Evolutionary conservation across 2,888 invertebrate species (phyloP).

Genomic region (Uropetala carovei): DNA sequence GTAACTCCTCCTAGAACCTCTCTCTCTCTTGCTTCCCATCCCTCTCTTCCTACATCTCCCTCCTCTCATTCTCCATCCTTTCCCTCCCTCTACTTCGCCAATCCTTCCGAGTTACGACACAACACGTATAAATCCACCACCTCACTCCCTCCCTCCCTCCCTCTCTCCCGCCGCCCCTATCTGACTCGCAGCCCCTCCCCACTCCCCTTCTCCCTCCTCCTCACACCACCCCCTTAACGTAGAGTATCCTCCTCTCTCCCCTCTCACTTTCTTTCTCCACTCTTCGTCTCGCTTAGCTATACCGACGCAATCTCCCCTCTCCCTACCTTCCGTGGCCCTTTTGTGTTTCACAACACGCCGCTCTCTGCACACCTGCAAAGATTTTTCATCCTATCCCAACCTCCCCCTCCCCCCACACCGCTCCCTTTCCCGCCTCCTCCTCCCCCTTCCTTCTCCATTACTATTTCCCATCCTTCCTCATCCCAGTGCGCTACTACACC

Average conservation of each 20-base stretch:
- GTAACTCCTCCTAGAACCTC: too few species aligned
- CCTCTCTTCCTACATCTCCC: neutral
- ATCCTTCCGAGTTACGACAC: slow-evolving; percentile 41
- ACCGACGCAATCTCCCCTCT: neutral
- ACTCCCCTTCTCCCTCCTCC: neutral
- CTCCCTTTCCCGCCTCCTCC: neutral
- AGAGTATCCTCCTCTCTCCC: too few species aligned
- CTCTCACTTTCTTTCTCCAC: too few species aligned
- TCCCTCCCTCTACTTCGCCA: slow-evolving; percentile 4
- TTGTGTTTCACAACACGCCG: slow-evolving; percentile 36
- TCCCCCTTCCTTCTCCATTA: too few species aligned
- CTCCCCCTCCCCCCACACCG: neutral
- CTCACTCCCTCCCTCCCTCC: neutral
- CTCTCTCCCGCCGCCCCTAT: neutral
- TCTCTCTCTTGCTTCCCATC: too few species aligned
- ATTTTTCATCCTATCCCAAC: slow-evolving; percentile 12
- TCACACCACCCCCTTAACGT: neutral
- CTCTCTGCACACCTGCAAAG: slow-evolving; percentile 50
- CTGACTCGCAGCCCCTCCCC: neutral
- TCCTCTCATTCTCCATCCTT: slow-evolving; percentile 17
- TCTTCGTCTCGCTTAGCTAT: too few species aligned
- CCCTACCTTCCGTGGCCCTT: neutral
- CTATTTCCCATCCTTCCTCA: neutral
- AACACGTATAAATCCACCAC: slow-evolving; percentile 41
- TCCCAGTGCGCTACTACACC: neutral